phyloP scores from a whole-genome alignment of 1,140 invertebrate species.

The Agrilus planipennis region DNA sequence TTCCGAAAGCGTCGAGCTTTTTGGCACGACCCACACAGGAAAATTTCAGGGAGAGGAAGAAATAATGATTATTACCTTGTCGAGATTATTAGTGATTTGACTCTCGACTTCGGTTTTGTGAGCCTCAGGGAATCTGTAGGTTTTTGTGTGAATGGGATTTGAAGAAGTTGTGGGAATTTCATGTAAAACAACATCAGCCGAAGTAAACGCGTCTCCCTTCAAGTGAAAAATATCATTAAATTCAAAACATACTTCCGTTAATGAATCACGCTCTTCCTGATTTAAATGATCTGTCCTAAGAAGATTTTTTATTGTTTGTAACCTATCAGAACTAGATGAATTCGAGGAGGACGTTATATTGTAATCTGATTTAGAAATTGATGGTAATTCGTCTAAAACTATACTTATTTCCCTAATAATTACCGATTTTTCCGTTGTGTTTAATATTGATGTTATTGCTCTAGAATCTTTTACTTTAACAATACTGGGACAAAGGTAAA shows the following conservation, averaged over 20 bases:
- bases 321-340: too few species aligned
- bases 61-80: slow-evolving; percentile 21
- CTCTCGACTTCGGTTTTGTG: slow-evolving; percentile 18
- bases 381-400: too few species aligned
- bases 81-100: slow-evolving; percentile 18
- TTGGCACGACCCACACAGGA: slow-evolving; percentile 28
- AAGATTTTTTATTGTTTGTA: background rate
- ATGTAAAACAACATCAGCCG: slow-evolving; percentile 14
- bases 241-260: slow-evolving; percentile 15
- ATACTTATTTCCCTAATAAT: too few species aligned
- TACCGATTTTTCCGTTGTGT: too few species aligned
- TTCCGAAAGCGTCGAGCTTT: slow-evolving; percentile 23
- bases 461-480: too few species aligned
- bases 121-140: slow-evolving; percentile 17
- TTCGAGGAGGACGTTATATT: too few species aligned
- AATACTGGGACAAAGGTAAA: too few species aligned
- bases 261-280: slow-evolving; percentile 13
- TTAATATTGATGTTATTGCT: too few species aligned
- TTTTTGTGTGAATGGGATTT: slow-evolving; percentile 14
- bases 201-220: slow-evolving; percentile 10
- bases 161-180: slow-evolving; percentile 2
- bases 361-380: too few species aligned
- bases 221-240: slow-evolving; percentile 17
- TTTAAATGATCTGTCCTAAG: slow-evolving; percentile 15
- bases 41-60: slow-evolving; percentile 19